Evolutionary conservation across 2,797 vertebrate genomes (phyloP).

Genomic region (Pangasius krempfi): DNA sequence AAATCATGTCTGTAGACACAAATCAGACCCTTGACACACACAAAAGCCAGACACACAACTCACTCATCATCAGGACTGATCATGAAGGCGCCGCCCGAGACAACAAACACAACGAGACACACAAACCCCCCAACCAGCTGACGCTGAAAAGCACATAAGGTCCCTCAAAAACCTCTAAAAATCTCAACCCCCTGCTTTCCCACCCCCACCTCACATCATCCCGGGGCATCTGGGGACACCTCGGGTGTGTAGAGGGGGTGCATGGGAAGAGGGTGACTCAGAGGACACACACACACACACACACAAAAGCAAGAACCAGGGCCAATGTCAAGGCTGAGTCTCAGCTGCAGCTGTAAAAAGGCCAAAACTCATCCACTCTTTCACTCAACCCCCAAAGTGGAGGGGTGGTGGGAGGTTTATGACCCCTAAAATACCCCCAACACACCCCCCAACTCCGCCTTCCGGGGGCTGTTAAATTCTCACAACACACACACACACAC

Average conservation of each 20-base stretch:
- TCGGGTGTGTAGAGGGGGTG: slow-evolving; percentile 19
- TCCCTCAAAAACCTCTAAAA: slow-evolving; percentile 11
- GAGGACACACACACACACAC: slow-evolving; percentile 22
- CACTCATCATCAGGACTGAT: not conserved
- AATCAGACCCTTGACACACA: not conserved
- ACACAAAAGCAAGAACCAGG: slow-evolving; percentile 54
- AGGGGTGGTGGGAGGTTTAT: not conserved
- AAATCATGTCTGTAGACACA: slow-evolving; percentile 4
- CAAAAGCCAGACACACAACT: not conserved
- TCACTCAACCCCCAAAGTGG: not conserved
- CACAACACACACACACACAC: not conserved
- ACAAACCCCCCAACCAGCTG: slow-evolving; percentile 20
- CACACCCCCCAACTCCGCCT: not conserved
- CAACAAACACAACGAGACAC: slow-evolving; percentile 24
- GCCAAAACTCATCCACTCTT: slow-evolving; percentile 36
- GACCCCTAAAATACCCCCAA: slow-evolving; percentile 18
- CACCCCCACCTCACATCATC: slow-evolving; percentile 19
- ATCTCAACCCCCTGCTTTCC: slow-evolving; percentile 6
- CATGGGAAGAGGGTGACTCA: not conserved
- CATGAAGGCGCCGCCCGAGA: not conserved
- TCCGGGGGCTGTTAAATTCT: slow-evolving; percentile 2
- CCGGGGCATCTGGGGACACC: slow-evolving; percentile 40
- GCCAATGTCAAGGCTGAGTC: slow-evolving; percentile 64
- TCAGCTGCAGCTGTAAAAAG: slow-evolving; percentile 59
- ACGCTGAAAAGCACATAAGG: slow-evolving; percentile 8